Evolutionary conservation across 1,140 invertebrate genomes (phyloP), one percentile per base, ranked within the genome.

Genomic region (Drosophila pectinifera): DNA sequence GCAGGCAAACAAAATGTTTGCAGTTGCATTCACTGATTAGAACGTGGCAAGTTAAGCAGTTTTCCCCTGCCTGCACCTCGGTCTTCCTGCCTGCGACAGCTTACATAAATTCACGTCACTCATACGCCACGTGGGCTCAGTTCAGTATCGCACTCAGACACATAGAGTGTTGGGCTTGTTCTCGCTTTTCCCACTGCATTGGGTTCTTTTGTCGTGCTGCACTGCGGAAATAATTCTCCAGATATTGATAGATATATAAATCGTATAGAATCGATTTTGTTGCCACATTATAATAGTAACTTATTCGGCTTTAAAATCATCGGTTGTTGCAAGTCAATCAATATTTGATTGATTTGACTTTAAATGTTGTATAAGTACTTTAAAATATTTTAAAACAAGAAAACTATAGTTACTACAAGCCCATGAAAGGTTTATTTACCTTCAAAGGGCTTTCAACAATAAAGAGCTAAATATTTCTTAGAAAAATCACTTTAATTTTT

Each of bases 101-200:
- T 46, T 69, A 89, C 83, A 88, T 88, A 88, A 88, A 88, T 88
- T 88, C 84, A 86, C 83, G 83, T 88, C 83, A 88, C 72, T 89
- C 83, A 88, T 88, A 88, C 83, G 83, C 84, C 83, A 89, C 83
- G 83, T 88, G 78, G 80, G 76, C 73, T 65, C 59, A 26, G 54
- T 41, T 45, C 16, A 26, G 63, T 46, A 61, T 65, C 54, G 62
- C 56, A 22, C 22, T 28, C 31, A 45, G 22, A 36, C 48, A 58
- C 22, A 49, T 24, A 20, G 38, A 55, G 55, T 28, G 46, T 74
- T 54, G 58, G 65, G n/a, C 51, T 70, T 53, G 61, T 65, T 65
- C 64, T 51, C 61, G 28, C 45, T 65, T 41, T 70, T 28, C 39
- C 36, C 43, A 22, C 31, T 41, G 55, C 51, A 8, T 20, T 28